Conservation (phyloP, 1,140 invertebrate species). For the Zelostemma sp. region DNA sequence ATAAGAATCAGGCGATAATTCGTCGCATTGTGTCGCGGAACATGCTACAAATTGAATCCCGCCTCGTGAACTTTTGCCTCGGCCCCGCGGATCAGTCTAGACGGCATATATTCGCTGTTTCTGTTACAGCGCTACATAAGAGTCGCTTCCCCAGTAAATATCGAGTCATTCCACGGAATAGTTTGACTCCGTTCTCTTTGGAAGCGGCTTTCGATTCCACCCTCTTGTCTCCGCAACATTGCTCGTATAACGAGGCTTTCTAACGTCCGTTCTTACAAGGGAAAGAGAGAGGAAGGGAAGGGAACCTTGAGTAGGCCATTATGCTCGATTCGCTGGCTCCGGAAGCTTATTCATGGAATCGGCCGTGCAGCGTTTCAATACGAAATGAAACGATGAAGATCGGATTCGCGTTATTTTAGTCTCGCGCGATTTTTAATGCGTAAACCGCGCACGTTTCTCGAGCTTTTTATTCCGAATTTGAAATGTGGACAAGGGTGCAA, state of each 20-base stretch:
- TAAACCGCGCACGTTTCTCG: no score
- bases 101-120: constrained; percentile 37
- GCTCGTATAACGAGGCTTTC: constrained; percentile 19
- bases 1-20: constrained; percentile 48
- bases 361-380: constrained; percentile 34
- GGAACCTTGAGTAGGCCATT: constrained; percentile 46
- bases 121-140: constrained; percentile 29
- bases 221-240: constrained; percentile 30
- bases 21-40: constrained; percentile 49
- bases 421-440: neutral
- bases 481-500: no score
- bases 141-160: constrained; percentile 43
- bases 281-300: neutral
- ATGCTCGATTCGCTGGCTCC: constrained; percentile 40
- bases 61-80: constrained; percentile 48
- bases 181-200: constrained; percentile 41
- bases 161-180: constrained; percentile 52
- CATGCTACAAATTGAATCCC: constrained; percentile 55
- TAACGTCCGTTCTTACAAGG: constrained; percentile 27
- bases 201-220: constrained; percentile 31
- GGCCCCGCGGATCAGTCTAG: constrained; percentile 32
- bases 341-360: constrained; percentile 38
- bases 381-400: constrained; percentile 42
- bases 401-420: neutral
- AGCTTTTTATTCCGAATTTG: no score